These are phyloP conservation scores for Caenorhabditis zanzibari DNA, from an alignment of 2,888 invertebrate genomes.

Conservation along the genomic window DNA sequence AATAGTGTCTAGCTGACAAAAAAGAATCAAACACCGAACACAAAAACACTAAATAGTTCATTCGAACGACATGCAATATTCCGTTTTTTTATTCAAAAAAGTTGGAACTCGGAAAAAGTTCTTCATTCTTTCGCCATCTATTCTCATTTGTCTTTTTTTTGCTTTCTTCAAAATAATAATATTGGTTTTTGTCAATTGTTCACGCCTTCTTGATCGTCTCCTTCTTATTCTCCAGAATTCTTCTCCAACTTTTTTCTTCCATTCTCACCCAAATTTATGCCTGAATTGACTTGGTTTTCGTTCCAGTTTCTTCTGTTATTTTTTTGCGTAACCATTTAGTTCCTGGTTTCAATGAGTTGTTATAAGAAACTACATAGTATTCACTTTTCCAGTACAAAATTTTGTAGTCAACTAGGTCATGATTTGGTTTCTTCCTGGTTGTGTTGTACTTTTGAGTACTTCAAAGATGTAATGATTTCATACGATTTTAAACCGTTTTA, in stretches of 20 bases:
- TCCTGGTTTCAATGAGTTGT: slow-evolving; percentile 3
- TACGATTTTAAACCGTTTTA: too few relatives aligned
- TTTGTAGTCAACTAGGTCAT: not conserved
- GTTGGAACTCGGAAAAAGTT: slow-evolving; percentile 10
- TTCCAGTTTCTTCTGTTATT: slow-evolving; percentile 18
- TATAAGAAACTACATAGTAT: too few relatives aligned
- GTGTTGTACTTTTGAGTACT: not conserved
- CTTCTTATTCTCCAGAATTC: slow-evolving; percentile 19
- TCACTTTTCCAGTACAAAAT: too few relatives aligned
- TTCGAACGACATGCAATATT: slow-evolving; percentile 28
- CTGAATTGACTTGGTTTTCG: slow-evolving; percentile 41
- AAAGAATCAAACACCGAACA: slow-evolving; percentile 2
- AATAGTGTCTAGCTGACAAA: not conserved
- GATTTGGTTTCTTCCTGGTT: too few relatives aligned
- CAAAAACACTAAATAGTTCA: slow-evolving; percentile 26
- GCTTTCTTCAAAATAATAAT: slow-evolving; percentile 27
- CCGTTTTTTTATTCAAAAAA: slow-evolving; percentile 25
- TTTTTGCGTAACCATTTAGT: slow-evolving; percentile 10
- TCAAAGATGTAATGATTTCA: too few relatives aligned
- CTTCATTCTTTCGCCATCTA: not conserved
- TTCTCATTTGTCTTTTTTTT: slow-evolving; percentile 18
- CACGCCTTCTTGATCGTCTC: slow-evolving; percentile 50
- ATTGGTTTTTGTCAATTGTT: slow-evolving; percentile 55
- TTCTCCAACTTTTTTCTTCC: slow-evolving; percentile 5
- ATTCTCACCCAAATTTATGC: slow-evolving; percentile 25